phyloP scores from a whole-genome alignment of 2,113 vertebrate species.

The Rhadina sibilatrix region DNA sequence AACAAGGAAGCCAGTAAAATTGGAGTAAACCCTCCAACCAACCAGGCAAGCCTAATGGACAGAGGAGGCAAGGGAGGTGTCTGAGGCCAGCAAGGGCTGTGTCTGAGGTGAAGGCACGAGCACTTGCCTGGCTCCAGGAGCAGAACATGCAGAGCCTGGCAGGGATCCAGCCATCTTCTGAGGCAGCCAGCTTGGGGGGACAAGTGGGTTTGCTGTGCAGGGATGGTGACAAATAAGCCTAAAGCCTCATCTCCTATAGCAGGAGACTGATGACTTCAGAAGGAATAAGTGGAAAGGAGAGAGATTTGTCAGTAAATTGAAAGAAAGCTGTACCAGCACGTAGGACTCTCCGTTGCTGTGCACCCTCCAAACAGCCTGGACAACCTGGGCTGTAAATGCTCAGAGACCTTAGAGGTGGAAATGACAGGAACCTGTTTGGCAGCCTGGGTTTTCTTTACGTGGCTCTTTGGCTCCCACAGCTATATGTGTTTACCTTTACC shows the following conservation, averaged over 20 bases:
- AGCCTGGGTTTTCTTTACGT: too few relatives aligned
- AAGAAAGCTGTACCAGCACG: too few relatives aligned
- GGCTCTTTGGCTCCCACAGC: too few relatives aligned
- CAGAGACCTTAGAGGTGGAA: too few relatives aligned
- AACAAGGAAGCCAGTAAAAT: conserved; percentile 28
- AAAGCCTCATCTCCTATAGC: not conserved
- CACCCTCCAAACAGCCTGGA: too few relatives aligned
- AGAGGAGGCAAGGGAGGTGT: not conserved
- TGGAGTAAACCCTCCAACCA: not conserved
- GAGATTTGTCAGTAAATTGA: too few relatives aligned
- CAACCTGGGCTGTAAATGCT: too few relatives aligned
- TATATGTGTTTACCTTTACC: not conserved
- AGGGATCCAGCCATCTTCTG: not conserved
- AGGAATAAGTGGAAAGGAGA: too few relatives aligned
- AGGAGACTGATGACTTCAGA: too few relatives aligned
- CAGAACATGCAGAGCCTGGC: not conserved
- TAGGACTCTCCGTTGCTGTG: too few relatives aligned
- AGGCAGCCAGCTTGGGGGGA: not conserved
- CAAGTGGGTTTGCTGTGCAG: not conserved
- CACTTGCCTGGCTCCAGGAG: not conserved
- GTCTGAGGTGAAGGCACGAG: not conserved
- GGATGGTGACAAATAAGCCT: conserved; percentile 13
- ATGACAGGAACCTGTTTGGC: too few relatives aligned
- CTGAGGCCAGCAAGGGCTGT: not conserved
- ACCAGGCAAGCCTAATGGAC: not conserved